Base-by-base conservation (phyloP, 2,888 invertebrate genomes). In the Torymus texanus region DNA sequence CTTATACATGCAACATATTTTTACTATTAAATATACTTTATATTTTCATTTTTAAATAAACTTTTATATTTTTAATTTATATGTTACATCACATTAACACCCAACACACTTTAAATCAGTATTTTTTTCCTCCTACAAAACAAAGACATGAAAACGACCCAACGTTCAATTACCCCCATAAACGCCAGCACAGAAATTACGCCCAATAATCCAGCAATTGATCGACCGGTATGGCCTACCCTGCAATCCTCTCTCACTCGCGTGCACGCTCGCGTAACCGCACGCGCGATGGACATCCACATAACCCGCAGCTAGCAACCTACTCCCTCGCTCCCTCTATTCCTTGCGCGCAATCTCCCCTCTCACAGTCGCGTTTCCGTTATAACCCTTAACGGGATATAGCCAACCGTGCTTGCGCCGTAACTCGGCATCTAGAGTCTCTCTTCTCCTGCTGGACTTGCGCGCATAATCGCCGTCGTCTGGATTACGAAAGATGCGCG, bases 401-500 rank as follows among this genome's bases (percentile, higher is more conserved):
- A 14, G 53, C 41, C 41, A 8, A 5, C 5, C 24, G 59, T 58
- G 21, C 29, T 55, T 24, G 18, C 62, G 56, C 67, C 73, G 68
- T 73, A 78, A 73, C 68, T 78, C 78, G 78, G 59, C 16, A 78
- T 78, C 78, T 61, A 62, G 29, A 24, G 53, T 16, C 56, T 41
- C 61, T n/a, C 55, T 56, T 5, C 8, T n/a, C 58, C 24, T 29
- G n/a, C 67, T 3, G 61, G 14, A 5, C 11, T 21, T 1, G 50
- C 62, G 41, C 62, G 70, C 65, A 72, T 68, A 72, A 77, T 77
- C 67, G 73, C 59, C 58, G 55, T 82, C 78, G 82, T 78, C 79
- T 80, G 86, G 85, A 88, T 88, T 87, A 87, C 87, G 87, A 88
- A 88, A 88, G 87, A 85, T 84, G 85, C 84, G 77, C 0, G 21